Evolutionary conservation across 2,888 invertebrate genomes (phyloP).

Genomic region (Arge pagana): DNA sequence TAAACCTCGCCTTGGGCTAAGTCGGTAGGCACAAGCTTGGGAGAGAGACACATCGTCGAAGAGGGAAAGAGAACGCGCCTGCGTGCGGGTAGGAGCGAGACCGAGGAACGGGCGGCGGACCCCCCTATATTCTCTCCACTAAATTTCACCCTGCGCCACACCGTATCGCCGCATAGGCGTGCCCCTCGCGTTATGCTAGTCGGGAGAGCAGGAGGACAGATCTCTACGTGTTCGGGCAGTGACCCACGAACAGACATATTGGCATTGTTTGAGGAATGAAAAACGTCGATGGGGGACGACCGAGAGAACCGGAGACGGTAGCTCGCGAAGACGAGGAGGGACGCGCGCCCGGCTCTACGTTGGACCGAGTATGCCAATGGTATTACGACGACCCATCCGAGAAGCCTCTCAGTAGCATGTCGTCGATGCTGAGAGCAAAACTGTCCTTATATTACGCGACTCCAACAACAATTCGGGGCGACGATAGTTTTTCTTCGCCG

Average conservation of each 20-base stretch:
- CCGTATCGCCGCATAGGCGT: constrained; percentile 24
- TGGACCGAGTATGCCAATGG: too few relatives aligned
- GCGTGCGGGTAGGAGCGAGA: too few relatives aligned
- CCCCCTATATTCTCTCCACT: constrained; percentile 39
- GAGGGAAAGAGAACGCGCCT: background rate
- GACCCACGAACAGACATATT: constrained; percentile 54
- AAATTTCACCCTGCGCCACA: constrained; percentile 44
- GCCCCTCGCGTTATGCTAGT: constrained; percentile 15
- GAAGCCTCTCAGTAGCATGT: too few relatives aligned
- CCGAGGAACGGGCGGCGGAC: constrained; percentile 24
- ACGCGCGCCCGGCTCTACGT: too few relatives aligned
- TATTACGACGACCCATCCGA: too few relatives aligned
- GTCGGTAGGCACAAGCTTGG: constrained; percentile 30
- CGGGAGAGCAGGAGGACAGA: constrained; percentile 9
- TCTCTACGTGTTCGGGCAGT: constrained; percentile 45
- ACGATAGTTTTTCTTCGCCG: too few relatives aligned
- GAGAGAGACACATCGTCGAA: background rate
- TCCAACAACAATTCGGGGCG: too few relatives aligned
- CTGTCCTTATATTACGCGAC: too few relatives aligned
- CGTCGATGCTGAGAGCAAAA: too few relatives aligned
- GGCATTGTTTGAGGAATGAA: constrained; percentile 53
- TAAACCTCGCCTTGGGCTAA: constrained; percentile 57
- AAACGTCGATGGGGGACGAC: constrained; percentile 32
- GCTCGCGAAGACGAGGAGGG: too few relatives aligned
- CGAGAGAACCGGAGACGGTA: too few relatives aligned